phyloP scores from a whole-genome alignment of 2,113 vertebrate genomes.

The Eupsittula cactorum region DNA sequence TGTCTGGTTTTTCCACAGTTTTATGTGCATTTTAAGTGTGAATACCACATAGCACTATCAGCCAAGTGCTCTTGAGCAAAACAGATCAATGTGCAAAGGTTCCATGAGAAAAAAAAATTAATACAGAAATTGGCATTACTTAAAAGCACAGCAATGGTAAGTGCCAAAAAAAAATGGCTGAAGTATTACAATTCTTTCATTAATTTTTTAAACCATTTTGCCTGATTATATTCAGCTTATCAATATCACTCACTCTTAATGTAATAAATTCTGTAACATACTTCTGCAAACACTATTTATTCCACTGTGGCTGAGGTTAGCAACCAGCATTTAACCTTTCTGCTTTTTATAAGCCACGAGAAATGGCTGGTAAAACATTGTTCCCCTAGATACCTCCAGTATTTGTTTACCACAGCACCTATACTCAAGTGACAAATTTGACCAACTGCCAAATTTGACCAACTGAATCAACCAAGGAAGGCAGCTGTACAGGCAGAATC shows the following conservation, averaged over 20 bases:
- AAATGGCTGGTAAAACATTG: background rate
- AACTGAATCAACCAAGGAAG: background rate
- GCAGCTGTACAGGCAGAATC: background rate
- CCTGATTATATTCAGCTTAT: background rate
- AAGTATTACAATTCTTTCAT: background rate
- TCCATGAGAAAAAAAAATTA: background rate
- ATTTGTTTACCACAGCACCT: background rate
- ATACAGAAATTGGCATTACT: background rate
- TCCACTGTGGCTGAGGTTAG: background rate
- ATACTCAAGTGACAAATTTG: background rate
- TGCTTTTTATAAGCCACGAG: background rate
- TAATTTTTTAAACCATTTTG: background rate
- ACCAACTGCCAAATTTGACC: background rate
- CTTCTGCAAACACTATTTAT: background rate
- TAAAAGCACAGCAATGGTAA: background rate
- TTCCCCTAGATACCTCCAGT: background rate
- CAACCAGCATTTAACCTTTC: background rate
- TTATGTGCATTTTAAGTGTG: fast-evolving
- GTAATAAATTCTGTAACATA: background rate
- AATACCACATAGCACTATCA: background rate
- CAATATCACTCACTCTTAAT: background rate
- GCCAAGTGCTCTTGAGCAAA: background rate
- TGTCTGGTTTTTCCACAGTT: background rate
- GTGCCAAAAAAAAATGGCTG: background rate
- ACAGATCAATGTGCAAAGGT: background rate